phyloP scores from a whole-genome alignment of 2,113 vertebrate species.

The Calidris pugnax region DNA sequence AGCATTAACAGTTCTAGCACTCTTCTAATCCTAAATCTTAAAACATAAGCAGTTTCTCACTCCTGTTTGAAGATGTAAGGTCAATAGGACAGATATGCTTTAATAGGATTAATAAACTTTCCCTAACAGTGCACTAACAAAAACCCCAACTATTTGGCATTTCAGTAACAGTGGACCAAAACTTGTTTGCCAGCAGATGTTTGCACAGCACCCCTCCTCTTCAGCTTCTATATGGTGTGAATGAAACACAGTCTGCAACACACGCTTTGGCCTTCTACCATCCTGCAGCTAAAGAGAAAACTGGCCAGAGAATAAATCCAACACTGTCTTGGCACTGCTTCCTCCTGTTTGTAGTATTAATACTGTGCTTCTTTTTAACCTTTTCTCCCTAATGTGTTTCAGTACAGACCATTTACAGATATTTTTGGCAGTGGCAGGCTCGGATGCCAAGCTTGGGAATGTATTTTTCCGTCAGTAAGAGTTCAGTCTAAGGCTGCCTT shows the following conservation, averaged over 20 bases:
- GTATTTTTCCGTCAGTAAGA: conserved; percentile 23
- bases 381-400: not conserved
- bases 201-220: not conserved
- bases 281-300: not conserved
- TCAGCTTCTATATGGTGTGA: not conserved
- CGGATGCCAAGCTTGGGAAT: not conserved
- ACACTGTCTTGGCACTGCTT: not conserved
- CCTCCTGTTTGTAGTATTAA: not conserved
- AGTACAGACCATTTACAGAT: not conserved
- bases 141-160: not conserved
- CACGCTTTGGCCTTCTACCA: not conserved
- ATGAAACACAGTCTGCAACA: not conserved
- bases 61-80: not conserved
- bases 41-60: not conserved
- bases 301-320: not conserved
- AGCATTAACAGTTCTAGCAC: not conserved
- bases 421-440: conserved; percentile 1
- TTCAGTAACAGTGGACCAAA: not conserved
- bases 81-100: not conserved
- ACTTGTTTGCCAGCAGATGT: not conserved
- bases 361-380: not conserved
- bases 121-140: not conserved
- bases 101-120: not conserved
- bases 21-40: not conserved
- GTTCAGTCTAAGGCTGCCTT: not conserved